A percentile compares a stretch with the other conserved stretches of the same genome.
phyloP scores from a whole-genome alignment of 2,797 vertebrate genomes.

The Notolepis coatsorum region DNA sequence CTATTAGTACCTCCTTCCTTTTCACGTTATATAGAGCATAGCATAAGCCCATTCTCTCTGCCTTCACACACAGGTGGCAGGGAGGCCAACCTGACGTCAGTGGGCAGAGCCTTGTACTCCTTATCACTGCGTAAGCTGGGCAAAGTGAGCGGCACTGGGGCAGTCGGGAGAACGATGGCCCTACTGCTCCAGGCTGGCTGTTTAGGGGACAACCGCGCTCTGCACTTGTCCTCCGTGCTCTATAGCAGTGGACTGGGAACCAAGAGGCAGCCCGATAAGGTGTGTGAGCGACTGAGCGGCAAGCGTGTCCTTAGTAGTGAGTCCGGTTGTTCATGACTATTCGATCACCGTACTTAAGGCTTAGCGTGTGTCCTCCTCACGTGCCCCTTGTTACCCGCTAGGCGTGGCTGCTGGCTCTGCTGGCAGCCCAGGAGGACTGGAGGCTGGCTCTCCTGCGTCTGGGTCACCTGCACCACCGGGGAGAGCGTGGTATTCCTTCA shows the following conservation, averaged over 20 bases:
- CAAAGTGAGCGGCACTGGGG: constrained; percentile 29
- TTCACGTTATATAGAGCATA: background rate
- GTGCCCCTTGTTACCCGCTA: constrained; percentile 48
- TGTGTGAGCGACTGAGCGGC: constrained; percentile 32
- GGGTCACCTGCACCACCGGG: constrained; percentile 80
- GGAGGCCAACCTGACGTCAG: constrained; percentile 37
- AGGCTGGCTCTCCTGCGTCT: constrained; percentile 80
- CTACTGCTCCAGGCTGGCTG: constrained; percentile 83
- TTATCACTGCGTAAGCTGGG: constrained; percentile 66
- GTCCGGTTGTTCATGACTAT: background rate
- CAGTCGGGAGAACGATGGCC: constrained; percentile 65
- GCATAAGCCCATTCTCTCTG: background rate
- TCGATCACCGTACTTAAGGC: background rate
- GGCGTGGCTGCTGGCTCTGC: constrained; percentile 79
- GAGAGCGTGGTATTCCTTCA: constrained; percentile 58
- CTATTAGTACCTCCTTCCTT: too few relatives aligned
- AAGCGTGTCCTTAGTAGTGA: background rate
- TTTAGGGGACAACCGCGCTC: constrained; percentile 75
- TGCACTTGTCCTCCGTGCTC: constrained; percentile 77
- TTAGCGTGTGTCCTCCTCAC: background rate
- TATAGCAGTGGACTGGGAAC: constrained; percentile 78
- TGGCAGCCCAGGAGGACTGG: constrained; percentile 80
- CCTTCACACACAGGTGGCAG: constrained; percentile 48
- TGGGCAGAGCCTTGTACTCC: constrained; percentile 75
- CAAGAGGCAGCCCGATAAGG: constrained; percentile 71